These are phyloP conservation scores for Macrotis lagotis DNA, from an alignment of 2,113 vertebrate genomes.

Conservation along the genomic window DNA sequence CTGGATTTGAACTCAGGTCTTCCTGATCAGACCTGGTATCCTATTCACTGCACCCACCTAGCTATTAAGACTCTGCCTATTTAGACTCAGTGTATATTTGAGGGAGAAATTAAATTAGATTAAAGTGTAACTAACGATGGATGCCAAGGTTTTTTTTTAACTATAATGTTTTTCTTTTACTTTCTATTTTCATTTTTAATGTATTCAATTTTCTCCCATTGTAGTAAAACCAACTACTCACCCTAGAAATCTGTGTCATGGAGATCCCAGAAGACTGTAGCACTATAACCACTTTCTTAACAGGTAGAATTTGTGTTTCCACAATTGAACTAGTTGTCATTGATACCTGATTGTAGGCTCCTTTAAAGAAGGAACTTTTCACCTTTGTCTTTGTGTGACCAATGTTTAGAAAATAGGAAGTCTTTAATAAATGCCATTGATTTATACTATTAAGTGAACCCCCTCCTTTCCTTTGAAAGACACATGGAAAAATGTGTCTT, in stretches of 20 bases:
- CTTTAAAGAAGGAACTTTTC: background rate
- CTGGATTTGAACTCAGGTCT: background rate
- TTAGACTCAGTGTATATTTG: background rate
- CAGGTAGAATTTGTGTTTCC: conserved; percentile 31
- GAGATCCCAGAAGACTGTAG: conserved; percentile 44
- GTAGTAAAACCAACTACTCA: conserved; percentile 53
- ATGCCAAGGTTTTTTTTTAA: background rate
- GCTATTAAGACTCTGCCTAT: background rate
- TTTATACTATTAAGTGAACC: background rate
- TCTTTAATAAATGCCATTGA: background rate
- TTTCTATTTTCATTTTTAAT: conserved; percentile 57
- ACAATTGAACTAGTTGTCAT: background rate
- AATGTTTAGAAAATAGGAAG: background rate
- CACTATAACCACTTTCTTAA: conserved; percentile 8
- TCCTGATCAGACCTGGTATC: background rate
- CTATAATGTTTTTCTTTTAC: conserved; percentile 36
- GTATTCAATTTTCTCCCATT: conserved; percentile 42
- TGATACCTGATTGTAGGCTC: background rate
- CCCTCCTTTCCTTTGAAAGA: background rate
- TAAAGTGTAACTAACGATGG: background rate
- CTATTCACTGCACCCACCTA: background rate
- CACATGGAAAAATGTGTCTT: background rate
- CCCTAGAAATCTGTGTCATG: conserved; percentile 40
- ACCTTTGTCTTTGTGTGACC: background rate
- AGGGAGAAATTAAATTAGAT: background rate